Evolutionary conservation across 92 coral and sea anemone genomes (phyloP), one percentile per base, ranked within the genome.

Genomic region (Phenganax marumi): DNA sequence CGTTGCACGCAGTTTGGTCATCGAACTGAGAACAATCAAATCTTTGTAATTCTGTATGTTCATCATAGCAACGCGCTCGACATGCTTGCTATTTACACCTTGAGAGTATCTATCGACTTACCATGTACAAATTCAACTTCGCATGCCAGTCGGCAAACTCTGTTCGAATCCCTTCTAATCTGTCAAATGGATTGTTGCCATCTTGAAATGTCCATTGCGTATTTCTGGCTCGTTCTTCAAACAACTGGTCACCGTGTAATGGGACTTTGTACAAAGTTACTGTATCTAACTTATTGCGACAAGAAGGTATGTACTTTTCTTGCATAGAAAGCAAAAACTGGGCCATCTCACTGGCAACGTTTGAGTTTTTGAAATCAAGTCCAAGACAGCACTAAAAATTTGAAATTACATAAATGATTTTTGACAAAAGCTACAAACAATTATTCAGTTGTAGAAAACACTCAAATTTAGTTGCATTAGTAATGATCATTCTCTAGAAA

Each of bases 71-170:
- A 58, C 19, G 21, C 21, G 21, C 1, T 58, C 21, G 21, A 12
- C 65, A 58, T 58, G n/a, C 4, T 58, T 58, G n/a, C 65, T 58
- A 12, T 58, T 23, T 58, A 14, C n/a, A 7, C 3, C 65, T 7
- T 14, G 65, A 12, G 12, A 14, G 21, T 58, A 16, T 14, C 21
- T 16, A 18, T 58, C 65, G 16, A 64, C 39, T 51, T 77, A 89
- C 90, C 92, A 81, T 73, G 58, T 89, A 89, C 26, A 89, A 25
- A 7, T 86, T 89, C 24, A 51, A 65, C 23, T 89, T 89, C 4
- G 91, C 91, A 77, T 89, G 91, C 91, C 91, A 89, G 70, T 82
- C 91, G 54, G 91, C 89, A 86, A 86, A 86, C 66, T 89, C 92
- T 8, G 92, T 56, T 21, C 57, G 17, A 64, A 89, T 16, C 8